phyloP scores from a whole-genome alignment of 1,140 invertebrate genomes.

The Pararge aegeria region DNA sequence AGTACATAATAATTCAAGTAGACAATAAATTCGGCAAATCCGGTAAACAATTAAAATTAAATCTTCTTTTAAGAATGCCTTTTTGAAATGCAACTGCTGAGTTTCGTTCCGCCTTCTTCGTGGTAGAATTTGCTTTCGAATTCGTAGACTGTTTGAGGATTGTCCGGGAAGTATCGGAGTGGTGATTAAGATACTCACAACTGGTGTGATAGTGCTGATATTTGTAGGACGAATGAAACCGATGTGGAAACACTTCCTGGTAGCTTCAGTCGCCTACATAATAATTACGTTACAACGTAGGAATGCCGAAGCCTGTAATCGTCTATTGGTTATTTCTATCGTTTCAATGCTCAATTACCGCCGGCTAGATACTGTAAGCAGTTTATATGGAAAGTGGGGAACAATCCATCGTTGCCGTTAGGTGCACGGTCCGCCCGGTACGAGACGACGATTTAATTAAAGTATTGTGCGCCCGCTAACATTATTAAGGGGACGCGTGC shows the following conservation, averaged over 20 bases:
- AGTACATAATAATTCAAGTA: too few species aligned
- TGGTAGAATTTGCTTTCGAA: too few species aligned
- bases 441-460: slow-evolving; percentile 71
- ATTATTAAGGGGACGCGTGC: slow-evolving; percentile 49
- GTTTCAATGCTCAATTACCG: slow-evolving; percentile 35
- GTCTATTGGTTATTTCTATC: slow-evolving; percentile 19
- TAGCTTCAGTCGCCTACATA: slow-evolving; percentile 1
- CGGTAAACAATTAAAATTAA: too few species aligned
- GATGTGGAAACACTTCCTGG: background rate
- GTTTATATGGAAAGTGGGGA: slow-evolving; percentile 40
- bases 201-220: too few species aligned
- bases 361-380: slow-evolving; percentile 26
- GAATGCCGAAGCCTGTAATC: background rate
- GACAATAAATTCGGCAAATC: too few species aligned
- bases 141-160: too few species aligned
- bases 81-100: too few species aligned
- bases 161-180: too few species aligned
- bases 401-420: slow-evolving; percentile 42
- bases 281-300: background rate
- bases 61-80: too few species aligned
- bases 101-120: too few species aligned
- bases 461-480: slow-evolving; percentile 59
- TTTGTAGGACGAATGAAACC: too few species aligned
- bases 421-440: slow-evolving; percentile 53
- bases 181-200: too few species aligned